Evolutionary conservation across 2,113 vertebrate genomes (phyloP).

Genomic region (Istiophorus platypterus): DNA sequence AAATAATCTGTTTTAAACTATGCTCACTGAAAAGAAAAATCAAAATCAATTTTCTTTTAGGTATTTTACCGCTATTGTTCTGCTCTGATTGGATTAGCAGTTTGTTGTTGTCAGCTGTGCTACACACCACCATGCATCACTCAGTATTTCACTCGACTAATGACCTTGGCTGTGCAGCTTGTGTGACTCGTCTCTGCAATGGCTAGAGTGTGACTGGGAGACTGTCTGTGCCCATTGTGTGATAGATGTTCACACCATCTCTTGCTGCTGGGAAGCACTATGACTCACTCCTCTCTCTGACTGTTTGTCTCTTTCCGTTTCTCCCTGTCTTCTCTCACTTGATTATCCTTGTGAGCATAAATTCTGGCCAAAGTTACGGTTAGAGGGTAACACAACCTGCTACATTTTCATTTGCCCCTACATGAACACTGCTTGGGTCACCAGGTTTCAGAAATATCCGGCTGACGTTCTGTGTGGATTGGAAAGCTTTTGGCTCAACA

Average conservation of each 20-base stretch:
- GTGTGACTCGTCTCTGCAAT: conserved; percentile 14
- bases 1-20: neutral
- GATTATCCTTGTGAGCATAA: neutral
- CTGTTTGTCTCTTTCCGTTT: neutral
- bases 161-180: conserved; percentile 47
- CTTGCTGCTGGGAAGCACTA: conserved; percentile 43
- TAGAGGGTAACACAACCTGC: neutral
- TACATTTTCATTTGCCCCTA: neutral
- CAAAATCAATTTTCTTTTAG: too few species aligned
- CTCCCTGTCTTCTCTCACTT: neutral
- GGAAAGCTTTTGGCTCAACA: neutral
- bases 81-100: conserved; percentile 8
- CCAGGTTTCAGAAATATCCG: conserved; percentile 23
- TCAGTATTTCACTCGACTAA: conserved; percentile 22
- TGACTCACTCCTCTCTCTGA: conserved; percentile 58
- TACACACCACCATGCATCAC: conserved; percentile 11
- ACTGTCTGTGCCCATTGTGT: conserved; percentile 25
- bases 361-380: neutral
- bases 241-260: conserved; percentile 53
- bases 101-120: neutral
- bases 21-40: too few species aligned
- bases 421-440: neutral
- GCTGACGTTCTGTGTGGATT: neutral
- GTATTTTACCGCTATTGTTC: neutral
- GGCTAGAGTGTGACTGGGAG: conserved; percentile 9